Evolutionary conservation across 2,797 vertebrate genomes (phyloP).

Genomic region (Pelodytes ibericus): DNA sequence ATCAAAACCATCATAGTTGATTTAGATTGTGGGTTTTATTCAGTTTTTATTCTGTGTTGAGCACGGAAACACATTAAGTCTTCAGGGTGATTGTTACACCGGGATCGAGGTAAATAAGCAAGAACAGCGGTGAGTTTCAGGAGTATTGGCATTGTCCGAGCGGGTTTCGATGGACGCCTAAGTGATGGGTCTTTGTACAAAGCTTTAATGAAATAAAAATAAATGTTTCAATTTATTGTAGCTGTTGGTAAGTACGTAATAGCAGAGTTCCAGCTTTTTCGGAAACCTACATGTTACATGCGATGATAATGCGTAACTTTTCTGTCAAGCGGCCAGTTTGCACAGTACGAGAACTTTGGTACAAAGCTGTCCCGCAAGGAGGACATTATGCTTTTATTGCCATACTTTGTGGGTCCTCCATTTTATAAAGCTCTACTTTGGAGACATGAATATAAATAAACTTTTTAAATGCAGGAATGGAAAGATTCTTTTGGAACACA

Average conservation of each 20-base stretch:
- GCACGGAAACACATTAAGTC: slow-evolving; percentile 15
- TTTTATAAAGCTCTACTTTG: background rate
- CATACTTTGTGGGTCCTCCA: background rate
- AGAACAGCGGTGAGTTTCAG: background rate
- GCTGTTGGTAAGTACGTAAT: slow-evolving; percentile 2
- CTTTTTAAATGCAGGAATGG: background rate
- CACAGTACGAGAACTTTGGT: background rate
- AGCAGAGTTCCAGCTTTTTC: background rate
- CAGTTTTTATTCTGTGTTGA: slow-evolving; percentile 2
- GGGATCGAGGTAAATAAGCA: background rate
- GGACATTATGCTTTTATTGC: background rate
- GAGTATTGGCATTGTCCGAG: background rate
- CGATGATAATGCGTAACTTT: background rate
- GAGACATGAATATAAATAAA: slow-evolving; percentile 1
- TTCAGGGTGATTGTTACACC: slow-evolving; percentile 14
- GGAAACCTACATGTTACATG: background rate
- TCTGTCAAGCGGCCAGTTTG: slow-evolving; percentile 3
- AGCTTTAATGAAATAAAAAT: background rate
- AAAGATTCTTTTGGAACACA: background rate
- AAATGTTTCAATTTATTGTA: slow-evolving; percentile 12
- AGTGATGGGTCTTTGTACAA: background rate
- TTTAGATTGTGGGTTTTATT: slow-evolving; percentile 13
- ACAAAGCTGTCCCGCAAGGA: background rate
- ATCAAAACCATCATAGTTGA: slow-evolving; percentile 13
- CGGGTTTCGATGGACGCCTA: background rate